Conservation (phyloP, 2,797 vertebrate species). For the Sarcoramphus papa region DNA sequence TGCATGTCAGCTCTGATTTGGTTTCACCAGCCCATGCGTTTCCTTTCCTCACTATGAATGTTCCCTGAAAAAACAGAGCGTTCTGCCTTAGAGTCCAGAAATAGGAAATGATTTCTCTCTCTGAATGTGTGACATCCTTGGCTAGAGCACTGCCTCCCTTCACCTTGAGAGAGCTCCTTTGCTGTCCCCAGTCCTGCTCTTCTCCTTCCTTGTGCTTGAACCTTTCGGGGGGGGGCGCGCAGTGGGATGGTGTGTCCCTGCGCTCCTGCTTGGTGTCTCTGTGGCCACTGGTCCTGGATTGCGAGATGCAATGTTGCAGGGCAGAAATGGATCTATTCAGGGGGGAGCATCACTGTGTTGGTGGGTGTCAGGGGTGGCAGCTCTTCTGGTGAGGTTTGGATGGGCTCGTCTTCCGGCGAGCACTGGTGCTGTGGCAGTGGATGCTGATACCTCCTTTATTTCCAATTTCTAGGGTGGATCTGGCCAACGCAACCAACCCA, state of each 20-base stretch:
- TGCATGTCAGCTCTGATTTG: background rate
- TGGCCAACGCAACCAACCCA: constrained; percentile 88
- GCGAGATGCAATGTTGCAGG: background rate
- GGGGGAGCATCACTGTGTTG: accelerated
- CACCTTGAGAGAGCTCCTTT: background rate
- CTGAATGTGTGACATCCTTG: background rate
- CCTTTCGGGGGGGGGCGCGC: background rate
- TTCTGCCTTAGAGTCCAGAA: background rate
- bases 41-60: background rate
- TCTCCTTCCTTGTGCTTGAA: background rate
- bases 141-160: accelerated
- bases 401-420: background rate
- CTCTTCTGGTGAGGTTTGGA: accelerated
- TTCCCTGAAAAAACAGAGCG: background rate
- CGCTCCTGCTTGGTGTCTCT: background rate
- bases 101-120: background rate
- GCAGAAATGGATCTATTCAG: accelerated
- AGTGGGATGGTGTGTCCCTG: accelerated
- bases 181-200: background rate
- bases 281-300: background rate
- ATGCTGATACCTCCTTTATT: background rate
- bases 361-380: background rate
- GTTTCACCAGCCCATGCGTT: background rate
- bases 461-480: constrained; percentile 80
- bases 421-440: background rate